Base-by-base conservation (phyloP, 2,113 vertebrate species). In the Corynorhinus townsendii region DNA sequence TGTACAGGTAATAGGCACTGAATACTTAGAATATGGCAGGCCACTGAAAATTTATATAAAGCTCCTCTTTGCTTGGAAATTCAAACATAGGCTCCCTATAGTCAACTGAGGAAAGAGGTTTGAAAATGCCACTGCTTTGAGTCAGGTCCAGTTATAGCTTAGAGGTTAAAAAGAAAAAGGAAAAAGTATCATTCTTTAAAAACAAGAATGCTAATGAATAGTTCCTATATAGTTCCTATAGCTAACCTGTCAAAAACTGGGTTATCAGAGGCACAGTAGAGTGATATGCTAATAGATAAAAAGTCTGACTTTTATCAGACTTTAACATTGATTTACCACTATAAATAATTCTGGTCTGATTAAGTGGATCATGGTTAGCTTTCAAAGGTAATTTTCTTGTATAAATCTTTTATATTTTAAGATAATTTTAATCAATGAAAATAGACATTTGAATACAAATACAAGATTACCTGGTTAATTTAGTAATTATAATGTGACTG, bases 341-440 rank as follows among this genome's bases (percentile, higher is more conserved):
- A 62, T 24, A 40, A 95, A 93, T 59, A 93, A 82, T 85, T 95
- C 30, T 86, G 45, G 33, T 92, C 68, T 95, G 17, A 91, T 69
- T 81, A 88, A 86, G 15, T 7, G 11, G 22, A 72, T 81, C 64
- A 62, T 30, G 4, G 4, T n/a, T 92, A 77, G 10, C 35, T 26
- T 87, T 91, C 24, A 76, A 73, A 80, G 33, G 64, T 54, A 75
- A 92, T 56, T 93, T 86, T 73, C 59, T 90, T 59, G 62, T 56
- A 89, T 28, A 49, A 43, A 43, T 62, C 17, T 40, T 76, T 87
- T 91, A 75, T 22, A 52, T 56, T 72, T 76, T 95, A 85, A 93
- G 20, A 26, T 84, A 17, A 64, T 91, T 64, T 87, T 64, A 68
- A 28, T 33, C 52, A 76, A 62, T 81, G 10, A 76, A 93, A 86